phyloP scores from a whole-genome alignment of 2,888 invertebrate genomes.

The Mesodorylaimus sp. region DNA sequence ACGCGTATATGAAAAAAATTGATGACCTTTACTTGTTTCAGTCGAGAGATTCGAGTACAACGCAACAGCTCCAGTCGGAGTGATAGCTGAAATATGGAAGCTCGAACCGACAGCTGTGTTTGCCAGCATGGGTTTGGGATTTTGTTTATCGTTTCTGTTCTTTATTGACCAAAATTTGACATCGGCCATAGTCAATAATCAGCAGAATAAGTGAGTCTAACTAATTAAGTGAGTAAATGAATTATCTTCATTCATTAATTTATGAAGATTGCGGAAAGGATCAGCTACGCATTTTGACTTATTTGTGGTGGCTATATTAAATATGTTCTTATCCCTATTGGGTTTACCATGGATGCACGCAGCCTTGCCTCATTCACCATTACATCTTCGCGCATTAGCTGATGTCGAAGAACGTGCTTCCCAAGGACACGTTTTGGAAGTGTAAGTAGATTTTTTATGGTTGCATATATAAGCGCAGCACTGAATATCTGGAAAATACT shows the following conservation, averaged over 20 bases:
- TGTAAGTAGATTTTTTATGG: conserved; percentile 28
- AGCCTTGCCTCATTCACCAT: conserved; percentile 40
- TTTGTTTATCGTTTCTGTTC: conserved; percentile 42
- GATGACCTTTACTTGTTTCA: conserved; percentile 21
- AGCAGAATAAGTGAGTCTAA: conserved; percentile 40
- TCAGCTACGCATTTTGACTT: conserved; percentile 33
- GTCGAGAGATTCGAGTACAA: conserved; percentile 39
- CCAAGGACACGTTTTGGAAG: conserved; percentile 34
- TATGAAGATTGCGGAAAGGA: conserved; percentile 38
- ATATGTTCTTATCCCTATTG: conserved; percentile 32
- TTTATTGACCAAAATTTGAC: conserved; percentile 47
- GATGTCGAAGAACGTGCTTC: conserved; percentile 34
- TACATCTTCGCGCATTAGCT: conserved; percentile 32
- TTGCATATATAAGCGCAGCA: too few relatives aligned
- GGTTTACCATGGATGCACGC: conserved; percentile 45
- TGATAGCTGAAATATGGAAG: conserved; percentile 33
- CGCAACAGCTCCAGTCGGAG: conserved; percentile 23
- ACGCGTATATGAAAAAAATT: neutral
- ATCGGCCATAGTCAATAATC: conserved; percentile 43
- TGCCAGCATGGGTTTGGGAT: conserved; percentile 40
- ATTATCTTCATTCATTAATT: conserved; percentile 3
- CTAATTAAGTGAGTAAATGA: neutral
- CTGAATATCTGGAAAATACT: too few relatives aligned
- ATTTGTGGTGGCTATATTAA: conserved; percentile 29
- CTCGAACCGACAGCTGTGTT: conserved; percentile 33